Evolutionary conservation across 2,113 vertebrate species (phyloP), one percentile per base, ranked within the genome.

Genomic region (Elgaria multicarinata): DNA sequence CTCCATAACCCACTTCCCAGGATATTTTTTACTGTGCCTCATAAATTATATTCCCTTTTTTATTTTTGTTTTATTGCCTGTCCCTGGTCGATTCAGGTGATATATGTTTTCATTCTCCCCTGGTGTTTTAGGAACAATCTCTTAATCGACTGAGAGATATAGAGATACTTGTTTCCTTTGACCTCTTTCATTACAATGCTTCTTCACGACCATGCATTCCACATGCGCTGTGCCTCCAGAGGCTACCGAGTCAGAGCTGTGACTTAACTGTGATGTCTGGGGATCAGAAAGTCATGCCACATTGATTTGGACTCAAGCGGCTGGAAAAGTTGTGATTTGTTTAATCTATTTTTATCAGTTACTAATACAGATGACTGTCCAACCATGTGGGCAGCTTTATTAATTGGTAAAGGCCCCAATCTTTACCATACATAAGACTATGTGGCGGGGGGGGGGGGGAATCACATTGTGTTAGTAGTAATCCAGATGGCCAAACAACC

Each of bases 11-110:
- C 83, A 26, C 87, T 91, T 93, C 93, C 94, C 89, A 83, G 84
- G 87, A 36, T 93, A 88, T 91, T 95, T 94, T n/a, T 95, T 95
- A 95, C 92, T 94, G 94, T 84, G 64, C 87, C 88, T 91, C 96
- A 94, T 96, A 95, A 96, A 97, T 96, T 95, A 95, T 90, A 94
- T 92, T 94, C 95, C 94, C 93, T 84, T 92, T 96, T 87, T 96
- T 94, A 95, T 94, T 95, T 95, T 94, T 91, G n/a, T 93, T 96
- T 97, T 96, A 97, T 94, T 87, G 93, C 93, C 93, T 95, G 94
- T 96, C 94, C 93, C 94, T 93, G 26, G 87, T 91, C 58, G 8
- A 92, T 96, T 93, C 94, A 89, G 93, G 83, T 89, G 26, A 96
- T 97, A 92, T 96, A 95, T 90, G n/a, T 87, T 94, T 91, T 94